Base-by-base conservation (phyloP, 2,113 vertebrate genomes). In the Etheostoma cragini region DNA sequence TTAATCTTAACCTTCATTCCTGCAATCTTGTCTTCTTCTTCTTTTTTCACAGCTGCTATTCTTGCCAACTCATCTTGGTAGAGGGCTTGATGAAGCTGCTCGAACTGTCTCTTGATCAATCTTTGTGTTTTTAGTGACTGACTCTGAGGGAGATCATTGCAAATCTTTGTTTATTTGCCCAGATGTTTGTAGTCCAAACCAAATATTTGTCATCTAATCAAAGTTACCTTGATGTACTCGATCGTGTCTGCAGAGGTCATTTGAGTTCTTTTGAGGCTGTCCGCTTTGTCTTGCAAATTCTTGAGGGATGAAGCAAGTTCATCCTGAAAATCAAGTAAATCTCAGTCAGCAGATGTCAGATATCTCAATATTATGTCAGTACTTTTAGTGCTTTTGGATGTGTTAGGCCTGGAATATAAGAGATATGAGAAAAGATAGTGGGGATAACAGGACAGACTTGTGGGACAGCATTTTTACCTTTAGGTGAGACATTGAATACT, bases 1-100 rank as follows among this genome's bases (percentile, higher is more conserved):
- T 82, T 83, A 0, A 92, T 73, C 80, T 70, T 93, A 14, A 86
- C 76, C 38, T 92, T 94, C 65, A 93, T 65, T 0, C 53, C 79
- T 1, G 80, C 52, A 0, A 90, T 68, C 75, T 89, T 94, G 74
- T 86, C 84, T 26, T 92, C 87, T 72, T 94, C 93, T 47, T 95
- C 94, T 30, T 81, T 84, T 21, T 89, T 94, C 54, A 95, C 84
- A 7, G 85, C 92, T 7, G 88, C 88, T 30, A 93, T 69, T 49
- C 88, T 90, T 66, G 38, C 80, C 0, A 85, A 83, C 77, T 95
- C 94, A 17, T 95, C 93, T 1, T 87, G 63, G 12, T 72, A 8
- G 16, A 95, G 93, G 65, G 87, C 76, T 77, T 91, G 87, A 63
- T 92, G 94, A 24, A 95, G 91, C 84, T 93, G 77, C 70, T 93